phyloP scores from a whole-genome alignment of 2,113 vertebrate genomes.

The Oxygymnocypris stewartii region DNA sequence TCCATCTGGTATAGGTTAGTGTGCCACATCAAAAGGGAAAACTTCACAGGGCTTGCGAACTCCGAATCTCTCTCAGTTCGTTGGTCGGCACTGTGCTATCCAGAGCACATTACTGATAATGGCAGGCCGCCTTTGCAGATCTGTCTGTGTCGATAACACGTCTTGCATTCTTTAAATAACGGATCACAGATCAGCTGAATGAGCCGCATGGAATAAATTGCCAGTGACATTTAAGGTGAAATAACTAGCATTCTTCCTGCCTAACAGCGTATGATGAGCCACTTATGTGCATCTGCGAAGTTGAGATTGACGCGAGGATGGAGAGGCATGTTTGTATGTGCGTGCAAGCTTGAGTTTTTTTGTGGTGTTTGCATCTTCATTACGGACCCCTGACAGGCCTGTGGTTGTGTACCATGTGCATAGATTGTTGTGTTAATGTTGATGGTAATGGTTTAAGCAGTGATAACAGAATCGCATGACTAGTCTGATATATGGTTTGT shows the following conservation, averaged over 20 bases:
- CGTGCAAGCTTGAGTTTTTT: not conserved
- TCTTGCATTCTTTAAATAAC: constrained; percentile 55
- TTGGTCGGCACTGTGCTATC: constrained; percentile 57
- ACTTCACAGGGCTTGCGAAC: constrained; percentile 52
- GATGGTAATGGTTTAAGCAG: constrained; percentile 42
- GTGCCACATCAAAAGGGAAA: constrained; percentile 66
- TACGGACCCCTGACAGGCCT: constrained; percentile 28
- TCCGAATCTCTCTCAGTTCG: constrained; percentile 56
- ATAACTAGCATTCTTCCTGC: constrained; percentile 45
- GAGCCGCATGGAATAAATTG: constrained; percentile 52
- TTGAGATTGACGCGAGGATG: constrained; percentile 17
- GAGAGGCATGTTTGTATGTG: constrained; percentile 12
- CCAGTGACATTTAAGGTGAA: constrained; percentile 57
- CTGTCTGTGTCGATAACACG: constrained; percentile 55
- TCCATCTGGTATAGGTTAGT: constrained; percentile 71
- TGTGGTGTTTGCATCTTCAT: constrained; percentile 27
- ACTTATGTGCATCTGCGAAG: constrained; percentile 41
- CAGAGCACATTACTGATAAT: constrained; percentile 60
- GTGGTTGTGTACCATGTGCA: constrained; percentile 30
- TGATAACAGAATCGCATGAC: constrained; percentile 9
- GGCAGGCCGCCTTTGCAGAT: constrained; percentile 62
- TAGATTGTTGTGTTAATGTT: constrained; percentile 25
- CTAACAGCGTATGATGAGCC: constrained; percentile 48
- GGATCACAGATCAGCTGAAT: constrained; percentile 58
- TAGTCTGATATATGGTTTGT: not conserved